phyloP scores from a whole-genome alignment of 2,797 vertebrate species.

The Enteromius trimaculatus region DNA sequence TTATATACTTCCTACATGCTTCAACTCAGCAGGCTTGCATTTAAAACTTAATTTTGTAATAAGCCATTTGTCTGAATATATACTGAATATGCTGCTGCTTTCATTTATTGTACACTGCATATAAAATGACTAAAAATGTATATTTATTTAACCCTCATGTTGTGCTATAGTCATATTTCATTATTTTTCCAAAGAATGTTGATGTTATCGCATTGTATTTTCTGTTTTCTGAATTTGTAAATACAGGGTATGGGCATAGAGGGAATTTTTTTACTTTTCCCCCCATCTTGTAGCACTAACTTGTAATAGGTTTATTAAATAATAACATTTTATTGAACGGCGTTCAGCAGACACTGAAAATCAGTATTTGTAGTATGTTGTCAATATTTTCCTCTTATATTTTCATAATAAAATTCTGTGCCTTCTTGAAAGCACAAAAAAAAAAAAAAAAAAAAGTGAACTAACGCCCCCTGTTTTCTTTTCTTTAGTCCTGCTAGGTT shows the following conservation, averaged over 20 bases:
- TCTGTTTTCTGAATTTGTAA: neutral
- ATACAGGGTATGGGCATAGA: neutral
- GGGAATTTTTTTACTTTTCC: too few relatives aligned
- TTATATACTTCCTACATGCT: constrained; percentile 11
- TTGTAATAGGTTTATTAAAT: too few relatives aligned
- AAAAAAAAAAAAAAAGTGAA: neutral
- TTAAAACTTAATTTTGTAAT: neutral
- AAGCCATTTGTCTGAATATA: neutral
- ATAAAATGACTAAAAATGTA: neutral
- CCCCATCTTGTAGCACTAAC: too few relatives aligned
- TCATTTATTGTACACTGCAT: neutral
- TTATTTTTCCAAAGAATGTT: neutral
- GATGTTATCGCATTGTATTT: neutral
- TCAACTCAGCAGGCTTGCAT: neutral
- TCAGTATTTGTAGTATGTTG: neutral
- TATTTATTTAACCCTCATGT: neutral
- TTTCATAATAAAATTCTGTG: constrained; percentile 2
- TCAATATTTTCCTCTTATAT: neutral
- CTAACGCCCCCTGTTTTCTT: constrained; percentile 10
- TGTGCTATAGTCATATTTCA: neutral
- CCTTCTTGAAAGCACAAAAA: neutral
- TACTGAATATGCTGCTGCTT: neutral
- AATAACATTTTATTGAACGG: neutral
- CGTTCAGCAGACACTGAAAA: neutral
- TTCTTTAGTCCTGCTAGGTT: constrained; percentile 20